Evolutionary conservation across 2,888 invertebrate genomes (phyloP).

Genomic region (Scrobipalpa atriplicella): DNA sequence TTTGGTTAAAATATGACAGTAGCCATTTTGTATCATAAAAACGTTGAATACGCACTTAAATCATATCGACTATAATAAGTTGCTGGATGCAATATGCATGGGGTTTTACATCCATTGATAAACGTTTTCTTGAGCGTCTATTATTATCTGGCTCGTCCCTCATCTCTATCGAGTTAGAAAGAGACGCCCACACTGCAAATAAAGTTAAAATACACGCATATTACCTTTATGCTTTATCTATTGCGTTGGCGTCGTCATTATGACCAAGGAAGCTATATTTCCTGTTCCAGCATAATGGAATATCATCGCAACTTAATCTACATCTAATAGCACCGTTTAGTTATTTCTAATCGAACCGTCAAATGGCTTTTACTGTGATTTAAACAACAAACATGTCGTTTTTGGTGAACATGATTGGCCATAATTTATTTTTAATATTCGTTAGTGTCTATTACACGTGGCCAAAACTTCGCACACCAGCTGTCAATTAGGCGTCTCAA

Average conservation of each 20-base stretch:
- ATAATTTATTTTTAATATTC: constrained; percentile 19
- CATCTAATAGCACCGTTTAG: background rate
- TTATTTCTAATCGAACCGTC: background rate
- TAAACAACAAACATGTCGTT: background rate
- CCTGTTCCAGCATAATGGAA: constrained; percentile 20
- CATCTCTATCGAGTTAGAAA: constrained; percentile 21
- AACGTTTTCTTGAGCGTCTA: constrained; percentile 13
- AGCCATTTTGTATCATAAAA: no score
- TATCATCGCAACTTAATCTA: constrained; percentile 10
- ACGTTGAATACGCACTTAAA: background rate
- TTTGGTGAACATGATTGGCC: background rate
- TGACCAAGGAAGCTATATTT: constrained; percentile 24
- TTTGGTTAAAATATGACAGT: no score
- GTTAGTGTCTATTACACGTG: constrained; percentile 38
- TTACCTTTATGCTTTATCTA: constrained; percentile 20
- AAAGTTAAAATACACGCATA: constrained; percentile 19
- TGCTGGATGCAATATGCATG: background rate
- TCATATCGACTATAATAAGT: background rate
- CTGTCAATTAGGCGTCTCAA: constrained; percentile 58
- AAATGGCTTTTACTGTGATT: constrained; percentile 8
- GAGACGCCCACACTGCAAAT: constrained; percentile 24
- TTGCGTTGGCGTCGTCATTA: constrained; percentile 28
- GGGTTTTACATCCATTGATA: constrained; percentile 4
- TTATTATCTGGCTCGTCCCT: constrained; percentile 18
- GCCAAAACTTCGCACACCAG: constrained; percentile 52